Evolutionary conservation across 2,113 vertebrate genomes (phyloP).

Genomic region (Spea bombifrons): DNA sequence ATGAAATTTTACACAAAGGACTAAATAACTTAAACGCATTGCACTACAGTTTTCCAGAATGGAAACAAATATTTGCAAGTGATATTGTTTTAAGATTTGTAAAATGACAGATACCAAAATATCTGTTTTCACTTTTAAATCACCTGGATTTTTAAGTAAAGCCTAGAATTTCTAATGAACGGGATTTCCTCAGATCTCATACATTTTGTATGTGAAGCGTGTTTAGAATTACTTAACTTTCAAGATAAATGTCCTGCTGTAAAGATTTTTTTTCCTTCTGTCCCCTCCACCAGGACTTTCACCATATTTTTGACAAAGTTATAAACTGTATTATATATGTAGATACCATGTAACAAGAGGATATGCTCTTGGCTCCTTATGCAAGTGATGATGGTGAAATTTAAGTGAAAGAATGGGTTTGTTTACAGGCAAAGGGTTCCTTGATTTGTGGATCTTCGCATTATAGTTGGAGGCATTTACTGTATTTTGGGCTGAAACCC

Average conservation of each 20-base stretch:
- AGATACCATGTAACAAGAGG: conserved; percentile 58
- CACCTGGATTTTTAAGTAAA: conserved; percentile 80
- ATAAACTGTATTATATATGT: conserved; percentile 66
- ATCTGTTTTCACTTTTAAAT: conserved; percentile 80
- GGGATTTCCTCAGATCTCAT: conserved; percentile 69
- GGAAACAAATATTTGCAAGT: conserved; percentile 76
- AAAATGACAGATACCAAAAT: conserved; percentile 62
- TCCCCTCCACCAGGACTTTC: conserved; percentile 83
- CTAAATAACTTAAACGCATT: conserved; percentile 76
- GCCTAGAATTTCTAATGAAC: conserved; percentile 75
- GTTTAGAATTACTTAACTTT: conserved; percentile 69
- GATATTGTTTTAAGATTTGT: conserved; percentile 67
- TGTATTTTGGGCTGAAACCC: conserved; percentile 63
- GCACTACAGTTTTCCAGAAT: conserved; percentile 90
- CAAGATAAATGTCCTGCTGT: conserved; percentile 71
- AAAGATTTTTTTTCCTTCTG: conserved; percentile 57
- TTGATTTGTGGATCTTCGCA: conserved; percentile 84
- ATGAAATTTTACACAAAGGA: conserved; percentile 72
- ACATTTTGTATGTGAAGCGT: conserved; percentile 73
- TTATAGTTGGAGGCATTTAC: conserved; percentile 73
- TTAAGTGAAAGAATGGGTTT: conserved; percentile 26
- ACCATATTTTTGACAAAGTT: conserved; percentile 85
- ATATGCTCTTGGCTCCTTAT: conserved; percentile 66
- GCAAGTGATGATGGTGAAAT: conserved; percentile 61
- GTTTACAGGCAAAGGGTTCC: conserved; percentile 46